Evolutionary conservation across 2,888 invertebrate genomes (phyloP).

Genomic region (Machimus rusticus): DNA sequence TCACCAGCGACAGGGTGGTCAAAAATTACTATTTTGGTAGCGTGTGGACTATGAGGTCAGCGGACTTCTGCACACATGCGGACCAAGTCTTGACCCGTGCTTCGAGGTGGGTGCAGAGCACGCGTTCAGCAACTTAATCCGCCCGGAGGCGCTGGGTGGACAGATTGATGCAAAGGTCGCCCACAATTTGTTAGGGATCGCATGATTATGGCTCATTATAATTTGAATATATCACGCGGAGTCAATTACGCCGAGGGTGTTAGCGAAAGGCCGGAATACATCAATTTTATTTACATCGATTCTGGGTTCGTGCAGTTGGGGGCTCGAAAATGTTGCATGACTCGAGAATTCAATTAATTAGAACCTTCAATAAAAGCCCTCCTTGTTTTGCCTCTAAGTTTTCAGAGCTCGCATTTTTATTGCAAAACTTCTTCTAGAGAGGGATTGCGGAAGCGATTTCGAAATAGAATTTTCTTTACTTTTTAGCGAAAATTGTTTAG

Average conservation of each 20-base stretch:
- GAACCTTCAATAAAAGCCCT: not conserved
- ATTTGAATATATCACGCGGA: constrained; percentile 23
- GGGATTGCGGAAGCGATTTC: not conserved
- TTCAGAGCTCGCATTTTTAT: not conserved
- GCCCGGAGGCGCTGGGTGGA: not conserved
- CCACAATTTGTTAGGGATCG: not conserved
- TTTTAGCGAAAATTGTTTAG: not conserved
- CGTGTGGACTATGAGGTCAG: constrained; percentile 20
- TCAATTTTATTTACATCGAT: constrained; percentile 12
- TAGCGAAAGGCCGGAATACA: constrained; percentile 11
- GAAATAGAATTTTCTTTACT: not conserved
- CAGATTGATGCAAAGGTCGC: not conserved
- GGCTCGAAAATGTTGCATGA: not conserved
- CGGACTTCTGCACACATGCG: not conserved
- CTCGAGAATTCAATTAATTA: not conserved
- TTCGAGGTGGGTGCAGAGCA: not conserved
- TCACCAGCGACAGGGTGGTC: not conserved
- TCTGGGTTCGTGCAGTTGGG: not conserved
- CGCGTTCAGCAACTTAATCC: not conserved
- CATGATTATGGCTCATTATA: constrained; percentile 7
- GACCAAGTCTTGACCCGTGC: not conserved
- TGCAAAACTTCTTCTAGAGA: not conserved
- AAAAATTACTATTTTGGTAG: constrained; percentile 7
- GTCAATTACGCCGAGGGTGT: constrained; percentile 4
- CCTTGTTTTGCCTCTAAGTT: not conserved